A percentile compares a stretch with the other conserved stretches of the same genome.
Evolutionary conservation across 2,888 invertebrate genomes (phyloP).

Genomic region (Oscheius sp.): DNA sequence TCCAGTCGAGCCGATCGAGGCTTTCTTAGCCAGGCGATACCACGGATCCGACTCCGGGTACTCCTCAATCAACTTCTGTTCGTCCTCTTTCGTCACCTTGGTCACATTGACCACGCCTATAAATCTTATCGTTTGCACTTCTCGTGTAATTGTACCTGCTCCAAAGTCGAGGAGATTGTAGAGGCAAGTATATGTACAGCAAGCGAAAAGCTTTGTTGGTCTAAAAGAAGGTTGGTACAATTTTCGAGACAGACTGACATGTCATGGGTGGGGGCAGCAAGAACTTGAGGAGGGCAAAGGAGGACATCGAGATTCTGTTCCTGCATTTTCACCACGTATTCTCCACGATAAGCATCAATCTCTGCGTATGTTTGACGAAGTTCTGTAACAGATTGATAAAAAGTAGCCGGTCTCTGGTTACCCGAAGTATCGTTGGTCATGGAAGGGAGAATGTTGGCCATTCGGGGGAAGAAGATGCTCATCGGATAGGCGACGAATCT

Average conservation of each 20-base stretch:
- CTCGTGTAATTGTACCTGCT: conserved; percentile 56
- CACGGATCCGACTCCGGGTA: conserved; percentile 65
- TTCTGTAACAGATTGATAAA: conserved; percentile 38
- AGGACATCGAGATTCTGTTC: conserved; percentile 56
- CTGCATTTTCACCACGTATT: conserved; percentile 55
- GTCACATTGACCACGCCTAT: conserved; percentile 72
- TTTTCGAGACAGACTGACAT: conserved; percentile 13
- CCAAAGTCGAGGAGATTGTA: conserved; percentile 73
- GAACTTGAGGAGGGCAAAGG: conserved; percentile 60
- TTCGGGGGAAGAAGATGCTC: conserved; percentile 52
- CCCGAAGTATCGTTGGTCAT: conserved; percentile 50
- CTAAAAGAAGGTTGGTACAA: too few species aligned
- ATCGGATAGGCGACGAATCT: conserved; percentile 42
- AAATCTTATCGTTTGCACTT: neutral
- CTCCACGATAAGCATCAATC: conserved; percentile 59
- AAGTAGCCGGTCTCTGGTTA: neutral
- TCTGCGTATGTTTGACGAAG: conserved; percentile 60
- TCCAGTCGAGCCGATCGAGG: conserved; percentile 58
- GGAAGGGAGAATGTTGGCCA: conserved; percentile 47
- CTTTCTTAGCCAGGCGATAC: conserved; percentile 59
- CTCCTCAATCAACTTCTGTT: conserved; percentile 53
- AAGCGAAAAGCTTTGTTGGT: conserved; percentile 60
- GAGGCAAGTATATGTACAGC: conserved; percentile 67
- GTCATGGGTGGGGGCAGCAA: conserved; percentile 57
- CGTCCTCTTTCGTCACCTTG: conserved; percentile 61